These are phyloP conservation scores for Eriosoma lanigerum DNA, from an alignment of 1,140 invertebrate species.

Conservation along the genomic window DNA sequence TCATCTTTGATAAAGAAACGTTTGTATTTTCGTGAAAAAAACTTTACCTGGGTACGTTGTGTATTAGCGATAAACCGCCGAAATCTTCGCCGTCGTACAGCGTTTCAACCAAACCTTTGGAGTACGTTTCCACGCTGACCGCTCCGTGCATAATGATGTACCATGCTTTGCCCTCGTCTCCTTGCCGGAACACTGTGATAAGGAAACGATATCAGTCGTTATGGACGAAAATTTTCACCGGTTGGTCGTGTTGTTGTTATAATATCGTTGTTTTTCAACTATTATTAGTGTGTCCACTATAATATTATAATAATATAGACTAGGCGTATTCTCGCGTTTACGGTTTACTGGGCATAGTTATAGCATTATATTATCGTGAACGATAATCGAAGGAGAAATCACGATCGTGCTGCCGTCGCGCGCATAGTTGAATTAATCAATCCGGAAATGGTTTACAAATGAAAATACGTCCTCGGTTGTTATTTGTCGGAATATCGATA, in stretches of 20 bases:
- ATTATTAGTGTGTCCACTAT: too few species aligned
- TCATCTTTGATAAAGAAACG: too few species aligned
- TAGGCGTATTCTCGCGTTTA: background rate
- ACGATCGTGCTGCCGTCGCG: background rate
- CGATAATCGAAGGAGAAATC: conserved; percentile 37
- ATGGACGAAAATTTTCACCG: too few species aligned
- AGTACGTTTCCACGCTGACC: conserved; percentile 83
- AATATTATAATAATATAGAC: too few species aligned
- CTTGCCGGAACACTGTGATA: conserved; percentile 81
- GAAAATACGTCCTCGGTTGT: too few species aligned
- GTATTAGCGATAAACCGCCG: conserved; percentile 83
- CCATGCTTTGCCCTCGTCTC: conserved; percentile 86
- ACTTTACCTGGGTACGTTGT: conserved; percentile 77
- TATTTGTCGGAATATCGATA: too few species aligned
- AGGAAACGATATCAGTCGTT: background rate
- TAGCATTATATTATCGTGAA: conserved; percentile 12
- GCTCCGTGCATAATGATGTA: conserved; percentile 83
- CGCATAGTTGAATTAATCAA: conserved; percentile 10
- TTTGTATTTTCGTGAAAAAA: too few species aligned
- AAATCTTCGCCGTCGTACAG: conserved; percentile 87
- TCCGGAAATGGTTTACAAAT: background rate
- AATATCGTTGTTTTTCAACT: too few species aligned
- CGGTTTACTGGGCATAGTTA: conserved; percentile 1
- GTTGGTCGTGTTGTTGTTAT: too few species aligned
- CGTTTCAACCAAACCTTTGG: conserved; percentile 81